Base-by-base conservation (phyloP, 1,140 invertebrate species). In the Nylanderia fulva region DNA sequence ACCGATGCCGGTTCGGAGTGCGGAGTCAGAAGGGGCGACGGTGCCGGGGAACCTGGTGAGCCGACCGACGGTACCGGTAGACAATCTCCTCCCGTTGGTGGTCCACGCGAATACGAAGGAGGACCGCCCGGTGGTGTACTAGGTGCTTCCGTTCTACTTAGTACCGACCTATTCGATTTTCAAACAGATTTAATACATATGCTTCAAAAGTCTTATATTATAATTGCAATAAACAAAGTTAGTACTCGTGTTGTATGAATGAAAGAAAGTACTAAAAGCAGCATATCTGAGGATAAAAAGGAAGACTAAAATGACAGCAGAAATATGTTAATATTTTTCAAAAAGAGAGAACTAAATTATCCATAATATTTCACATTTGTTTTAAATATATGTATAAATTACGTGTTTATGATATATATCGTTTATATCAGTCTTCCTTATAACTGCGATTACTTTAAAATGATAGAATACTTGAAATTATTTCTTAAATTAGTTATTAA, bases 11-110 rank as follows among this genome's bases (percentile, higher is more conserved):
- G 96, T 90, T 97, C 97, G 56, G 97, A 97, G 90, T 97, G 96
- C 45, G 97, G 97, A 77, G 97, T 97, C 52, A 97, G 96, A 89
- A 98, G 95, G 15, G 97, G 97, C 7, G 97, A 98, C 7, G 97
- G 97, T 29, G 96, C 97, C 27, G 96, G 97, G n/a, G 96, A 96
- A 85, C 95, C 95, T 6, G 97, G 97, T 52, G 97, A 98, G 24
- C 96, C 97, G 18, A 97, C 96, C 13, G 96, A 96, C 64, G 96
- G 96, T 69, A 96, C 96, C 15, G 96, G 96, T 77, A 96, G 89
- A 66, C 96, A 96, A 91, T 96, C 95, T 77, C 94, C 94, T 79
- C 93, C 94, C 21, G 95, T 95, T 33, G 95, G 94, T 69, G 96
- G 96, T 27, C 96, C 96, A 58, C 96, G 94, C 15, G 96, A 95